phyloP scores from a whole-genome alignment of 2,113 vertebrate genomes.

The Pseudonaja textilis region DNA sequence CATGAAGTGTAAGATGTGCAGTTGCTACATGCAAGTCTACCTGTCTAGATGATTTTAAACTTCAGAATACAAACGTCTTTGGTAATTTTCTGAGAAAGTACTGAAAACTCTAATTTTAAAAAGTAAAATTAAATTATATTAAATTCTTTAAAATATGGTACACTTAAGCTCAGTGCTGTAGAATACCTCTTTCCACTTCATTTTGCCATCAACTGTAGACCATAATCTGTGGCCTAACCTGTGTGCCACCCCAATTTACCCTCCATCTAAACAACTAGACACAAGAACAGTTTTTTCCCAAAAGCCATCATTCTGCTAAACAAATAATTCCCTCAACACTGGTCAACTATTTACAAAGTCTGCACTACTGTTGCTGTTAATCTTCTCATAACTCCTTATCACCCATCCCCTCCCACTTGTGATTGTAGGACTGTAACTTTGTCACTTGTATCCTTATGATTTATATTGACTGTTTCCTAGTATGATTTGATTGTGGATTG shows the following conservation, averaged over 20 bases:
- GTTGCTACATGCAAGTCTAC: neutral
- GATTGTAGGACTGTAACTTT: too few species aligned
- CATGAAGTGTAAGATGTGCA: neutral
- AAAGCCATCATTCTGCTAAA: too few species aligned
- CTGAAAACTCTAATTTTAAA: neutral
- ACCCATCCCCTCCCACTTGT: too few species aligned
- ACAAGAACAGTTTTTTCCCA: too few species aligned
- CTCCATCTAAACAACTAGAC: neutral
- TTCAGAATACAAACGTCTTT: neutral
- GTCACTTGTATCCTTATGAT: too few species aligned
- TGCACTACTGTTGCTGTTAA: too few species aligned
- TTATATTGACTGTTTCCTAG: too few species aligned
- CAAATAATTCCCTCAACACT: too few species aligned
- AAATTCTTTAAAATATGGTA: neutral
- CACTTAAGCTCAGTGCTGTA: neutral
- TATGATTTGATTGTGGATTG: too few species aligned
- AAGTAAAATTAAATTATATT: neutral
- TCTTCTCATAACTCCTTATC: too few species aligned
- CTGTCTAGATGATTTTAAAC: neutral
- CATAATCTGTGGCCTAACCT: neutral
- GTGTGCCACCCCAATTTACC: neutral
- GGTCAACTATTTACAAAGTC: too few species aligned
- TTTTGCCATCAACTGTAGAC: neutral
- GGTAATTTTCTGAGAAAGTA: neutral
- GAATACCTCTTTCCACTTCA: neutral